Evolutionary conservation across 1,140 invertebrate genomes (phyloP).

Genomic region (Drosophila trapezifrons): DNA sequence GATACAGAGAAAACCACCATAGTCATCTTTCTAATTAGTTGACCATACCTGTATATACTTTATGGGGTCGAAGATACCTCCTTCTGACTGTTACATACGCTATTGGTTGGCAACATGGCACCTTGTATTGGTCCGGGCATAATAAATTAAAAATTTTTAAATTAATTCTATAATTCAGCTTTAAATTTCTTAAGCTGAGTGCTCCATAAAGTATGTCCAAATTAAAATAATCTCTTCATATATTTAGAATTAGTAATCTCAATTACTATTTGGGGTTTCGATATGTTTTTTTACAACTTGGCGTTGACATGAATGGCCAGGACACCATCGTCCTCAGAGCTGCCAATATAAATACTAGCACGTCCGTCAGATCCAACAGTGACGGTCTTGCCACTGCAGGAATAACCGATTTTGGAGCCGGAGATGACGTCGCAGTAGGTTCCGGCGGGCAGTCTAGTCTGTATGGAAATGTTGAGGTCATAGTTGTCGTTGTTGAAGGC

Average conservation of each 20-base stretch:
- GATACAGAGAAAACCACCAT: too few species aligned
- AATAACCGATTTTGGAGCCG: slow-evolving; percentile 86
- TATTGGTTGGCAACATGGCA: too few species aligned
- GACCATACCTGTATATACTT: too few species aligned
- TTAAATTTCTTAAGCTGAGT: not conserved
- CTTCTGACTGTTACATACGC: too few species aligned
- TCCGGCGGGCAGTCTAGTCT: slow-evolving; percentile 91
- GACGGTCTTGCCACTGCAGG: slow-evolving; percentile 89
- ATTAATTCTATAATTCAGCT: too few species aligned
- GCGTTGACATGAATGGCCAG: slow-evolving; percentile 90
- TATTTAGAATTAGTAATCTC: slow-evolving; percentile 34
- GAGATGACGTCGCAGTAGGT: slow-evolving; percentile 94
- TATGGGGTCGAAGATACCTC: not conserved
- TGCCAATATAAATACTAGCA: slow-evolving; percentile 87
- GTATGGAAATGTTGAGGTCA: slow-evolving; percentile 86
- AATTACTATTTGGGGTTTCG: not conserved
- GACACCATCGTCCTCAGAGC: slow-evolving; percentile 87
- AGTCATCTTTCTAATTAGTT: too few species aligned
- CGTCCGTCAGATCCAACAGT: slow-evolving; percentile 87
- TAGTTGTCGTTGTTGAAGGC: slow-evolving; percentile 88
- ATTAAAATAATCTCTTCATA: slow-evolving; percentile 38
- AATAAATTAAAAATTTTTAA: too few species aligned
- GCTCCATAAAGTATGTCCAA: not conserved
- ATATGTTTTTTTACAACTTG: slow-evolving; percentile 57
- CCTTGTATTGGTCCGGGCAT: too few species aligned